Evolutionary conservation across 2,113 vertebrate species (phyloP).

Genomic region (Bos indicus): DNA sequence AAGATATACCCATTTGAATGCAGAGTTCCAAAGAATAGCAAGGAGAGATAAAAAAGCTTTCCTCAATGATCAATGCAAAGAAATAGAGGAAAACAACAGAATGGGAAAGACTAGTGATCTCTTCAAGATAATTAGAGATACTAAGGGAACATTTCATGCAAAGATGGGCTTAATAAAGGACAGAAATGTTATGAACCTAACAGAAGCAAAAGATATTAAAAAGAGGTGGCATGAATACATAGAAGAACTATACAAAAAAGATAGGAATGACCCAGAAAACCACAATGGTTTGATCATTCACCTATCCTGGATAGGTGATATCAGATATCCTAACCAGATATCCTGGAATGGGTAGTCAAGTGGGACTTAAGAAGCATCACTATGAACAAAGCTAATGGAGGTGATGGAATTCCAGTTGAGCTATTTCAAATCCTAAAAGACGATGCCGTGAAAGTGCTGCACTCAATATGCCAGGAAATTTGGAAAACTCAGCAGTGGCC

Average conservation of each 20-base stretch:
- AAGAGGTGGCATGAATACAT: not conserved
- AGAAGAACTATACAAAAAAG: not conserved
- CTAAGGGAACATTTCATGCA: not conserved
- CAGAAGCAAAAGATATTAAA: not conserved
- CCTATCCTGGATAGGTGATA: not conserved
- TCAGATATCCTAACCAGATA: not conserved
- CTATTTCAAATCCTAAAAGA: not conserved
- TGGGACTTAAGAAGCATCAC: not conserved
- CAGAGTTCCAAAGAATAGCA: not conserved
- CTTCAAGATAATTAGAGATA: not conserved
- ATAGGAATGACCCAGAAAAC: not conserved
- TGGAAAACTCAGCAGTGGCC: not conserved
- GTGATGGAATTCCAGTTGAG: not conserved
- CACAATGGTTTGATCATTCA: not conserved
- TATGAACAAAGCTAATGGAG: accelerated
- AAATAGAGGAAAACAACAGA: not conserved
- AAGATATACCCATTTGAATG: not conserved
- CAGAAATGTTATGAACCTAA: not conserved
- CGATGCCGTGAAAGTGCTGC: not conserved
- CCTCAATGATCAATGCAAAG: not conserved
- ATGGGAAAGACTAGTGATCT: not conserved
- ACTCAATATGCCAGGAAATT: not conserved
- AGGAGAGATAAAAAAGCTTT: not conserved
- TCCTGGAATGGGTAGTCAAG: not conserved
- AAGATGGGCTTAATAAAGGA: not conserved